Conservation (phyloP, 2,888 invertebrate species). For the Pseudolycoriella hygida region DNA sequence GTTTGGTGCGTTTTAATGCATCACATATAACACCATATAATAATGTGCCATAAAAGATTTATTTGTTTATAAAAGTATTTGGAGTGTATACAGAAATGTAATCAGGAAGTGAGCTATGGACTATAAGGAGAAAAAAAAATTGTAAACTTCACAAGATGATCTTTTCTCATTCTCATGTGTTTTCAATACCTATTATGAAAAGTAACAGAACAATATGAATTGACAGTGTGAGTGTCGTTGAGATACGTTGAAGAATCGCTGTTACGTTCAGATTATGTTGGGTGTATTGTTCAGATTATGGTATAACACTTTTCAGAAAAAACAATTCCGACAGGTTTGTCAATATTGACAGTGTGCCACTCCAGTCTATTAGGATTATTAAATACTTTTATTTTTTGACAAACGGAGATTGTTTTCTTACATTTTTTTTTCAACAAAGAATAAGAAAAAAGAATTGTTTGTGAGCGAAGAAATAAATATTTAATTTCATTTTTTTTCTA, state of each 20-base stretch:
- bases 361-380: background rate
- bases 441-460: no score
- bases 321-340: background rate
- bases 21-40: background rate
- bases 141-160: background rate
- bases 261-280: no score
- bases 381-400: background rate
- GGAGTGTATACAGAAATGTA: background rate
- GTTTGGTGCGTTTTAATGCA: background rate
- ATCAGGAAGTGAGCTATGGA: slow-evolving; percentile 1
- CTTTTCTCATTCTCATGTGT: background rate
- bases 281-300: background rate
- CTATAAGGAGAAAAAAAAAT: background rate
- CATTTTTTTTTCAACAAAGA: no score
- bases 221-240: background rate
- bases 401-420: no score
- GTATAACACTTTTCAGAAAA: background rate
- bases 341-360: slow-evolving; percentile 1
- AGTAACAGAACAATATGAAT: no score
- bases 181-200: background rate
- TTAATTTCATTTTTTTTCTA: no score
- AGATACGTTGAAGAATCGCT: no score
- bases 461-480: no score
- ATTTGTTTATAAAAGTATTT: background rate
- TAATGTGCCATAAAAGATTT: background rate